Conservation (phyloP, 2,888 invertebrate genomes). For the Brachynemurus nebulosus region DNA sequence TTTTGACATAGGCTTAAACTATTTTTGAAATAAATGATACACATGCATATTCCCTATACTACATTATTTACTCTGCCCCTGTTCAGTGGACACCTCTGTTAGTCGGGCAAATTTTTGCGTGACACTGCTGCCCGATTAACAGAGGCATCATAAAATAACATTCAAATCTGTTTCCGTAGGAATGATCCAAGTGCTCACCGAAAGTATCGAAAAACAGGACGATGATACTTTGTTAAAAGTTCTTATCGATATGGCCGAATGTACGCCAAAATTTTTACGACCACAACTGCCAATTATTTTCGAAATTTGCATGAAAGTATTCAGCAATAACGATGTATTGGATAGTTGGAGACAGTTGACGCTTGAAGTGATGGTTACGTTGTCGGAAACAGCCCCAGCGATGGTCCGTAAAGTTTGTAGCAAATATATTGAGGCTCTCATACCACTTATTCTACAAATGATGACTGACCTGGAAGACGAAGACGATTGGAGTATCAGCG, state of each 20-base stretch:
- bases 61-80: no score
- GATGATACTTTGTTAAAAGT: constrained; percentile 88
- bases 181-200: constrained; percentile 47
- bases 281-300: constrained; percentile 76
- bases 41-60: no score
- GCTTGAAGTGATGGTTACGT: constrained; percentile 67
- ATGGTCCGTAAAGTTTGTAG: constrained; percentile 89
- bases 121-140: no score
- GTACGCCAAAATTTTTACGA: constrained; percentile 82
- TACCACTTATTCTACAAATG: constrained; percentile 79
- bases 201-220: constrained; percentile 69
- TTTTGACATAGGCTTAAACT: no score
- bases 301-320: constrained; percentile 75
- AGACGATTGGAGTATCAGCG: constrained; percentile 73
- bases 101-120: no score
- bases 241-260: constrained; percentile 87
- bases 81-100: no score
- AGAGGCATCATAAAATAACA: no score
- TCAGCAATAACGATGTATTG: constrained; percentile 53
- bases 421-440: constrained; percentile 64
- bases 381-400: constrained; percentile 90
- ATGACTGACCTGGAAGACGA: constrained; percentile 93
- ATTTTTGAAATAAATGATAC: no score
- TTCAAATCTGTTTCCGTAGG: constrained; percentile 1
- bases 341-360: constrained; percentile 82